A percentile compares a stretch with the other conserved stretches of the same genome.
phyloP scores from a whole-genome alignment of 2,797 vertebrate genomes.

The Cuculus canorus region DNA sequence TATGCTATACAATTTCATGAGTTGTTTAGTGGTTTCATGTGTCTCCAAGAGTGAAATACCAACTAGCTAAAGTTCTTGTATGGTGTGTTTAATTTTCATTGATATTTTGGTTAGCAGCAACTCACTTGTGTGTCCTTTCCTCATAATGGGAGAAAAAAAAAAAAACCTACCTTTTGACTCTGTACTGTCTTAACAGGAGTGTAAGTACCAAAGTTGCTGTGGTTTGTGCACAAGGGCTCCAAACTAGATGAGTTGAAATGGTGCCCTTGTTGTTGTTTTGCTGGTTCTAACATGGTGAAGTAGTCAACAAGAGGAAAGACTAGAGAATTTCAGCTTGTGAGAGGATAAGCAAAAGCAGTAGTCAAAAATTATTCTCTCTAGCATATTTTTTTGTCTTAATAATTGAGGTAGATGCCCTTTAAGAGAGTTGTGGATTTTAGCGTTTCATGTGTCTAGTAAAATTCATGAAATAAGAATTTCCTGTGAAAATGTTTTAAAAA shows the following conservation, averaged over 20 bases:
- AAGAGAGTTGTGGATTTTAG: neutral
- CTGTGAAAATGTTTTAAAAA: neutral
- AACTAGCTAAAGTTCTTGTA: neutral
- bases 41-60: neutral
- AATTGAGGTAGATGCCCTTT: neutral
- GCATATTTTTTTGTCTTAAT: neutral
- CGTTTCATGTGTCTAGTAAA: neutral
- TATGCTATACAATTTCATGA: neutral
- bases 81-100: neutral
- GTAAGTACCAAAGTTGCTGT: neutral
- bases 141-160: neutral
- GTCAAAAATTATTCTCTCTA: neutral
- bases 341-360: neutral
- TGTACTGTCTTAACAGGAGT: neutral
- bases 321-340: neutral
- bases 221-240: neutral
- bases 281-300: neutral
- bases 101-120: neutral
- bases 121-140: neutral
- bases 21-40: neutral
- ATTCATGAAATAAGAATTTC: neutral
- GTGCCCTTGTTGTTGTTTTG: neutral
- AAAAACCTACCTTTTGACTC: neutral
- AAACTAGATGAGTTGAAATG: neutral
- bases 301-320: neutral